phyloP scores from a whole-genome alignment of 2,797 vertebrate species.

The Poecile montanus region DNA sequence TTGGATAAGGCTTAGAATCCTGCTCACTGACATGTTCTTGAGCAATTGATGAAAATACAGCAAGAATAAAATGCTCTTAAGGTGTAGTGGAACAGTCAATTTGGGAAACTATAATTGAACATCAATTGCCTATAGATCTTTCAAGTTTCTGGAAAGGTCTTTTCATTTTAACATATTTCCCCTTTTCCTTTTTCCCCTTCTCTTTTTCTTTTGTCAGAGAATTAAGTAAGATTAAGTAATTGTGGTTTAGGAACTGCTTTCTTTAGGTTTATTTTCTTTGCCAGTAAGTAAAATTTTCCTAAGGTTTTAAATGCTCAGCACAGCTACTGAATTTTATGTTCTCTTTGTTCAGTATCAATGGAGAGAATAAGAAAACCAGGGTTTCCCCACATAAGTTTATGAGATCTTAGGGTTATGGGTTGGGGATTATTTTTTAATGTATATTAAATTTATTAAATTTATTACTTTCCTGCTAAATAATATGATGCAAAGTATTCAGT shows the following conservation, averaged over 20 bases:
- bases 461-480: background rate
- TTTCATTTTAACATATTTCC: background rate
- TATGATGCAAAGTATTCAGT: background rate
- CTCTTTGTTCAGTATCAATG: background rate
- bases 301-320: background rate
- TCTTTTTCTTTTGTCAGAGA: background rate
- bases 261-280: background rate
- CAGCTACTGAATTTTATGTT: background rate
- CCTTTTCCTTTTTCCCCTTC: background rate
- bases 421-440: fast-evolving
- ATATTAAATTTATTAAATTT: background rate
- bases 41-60: background rate
- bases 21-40: background rate
- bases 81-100: background rate
- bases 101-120: background rate
- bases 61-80: background rate
- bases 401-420: background rate
- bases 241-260: background rate
- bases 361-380: background rate
- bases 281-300: background rate
- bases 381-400: background rate
- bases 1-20: background rate
- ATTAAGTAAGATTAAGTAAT: background rate
- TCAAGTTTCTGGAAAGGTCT: background rate
- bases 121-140: background rate